A percentile compares a stretch with the other conserved stretches of the same genome.
Conservation (phyloP, 2,797 vertebrate species). For the Psittacula derbiana region DNA sequence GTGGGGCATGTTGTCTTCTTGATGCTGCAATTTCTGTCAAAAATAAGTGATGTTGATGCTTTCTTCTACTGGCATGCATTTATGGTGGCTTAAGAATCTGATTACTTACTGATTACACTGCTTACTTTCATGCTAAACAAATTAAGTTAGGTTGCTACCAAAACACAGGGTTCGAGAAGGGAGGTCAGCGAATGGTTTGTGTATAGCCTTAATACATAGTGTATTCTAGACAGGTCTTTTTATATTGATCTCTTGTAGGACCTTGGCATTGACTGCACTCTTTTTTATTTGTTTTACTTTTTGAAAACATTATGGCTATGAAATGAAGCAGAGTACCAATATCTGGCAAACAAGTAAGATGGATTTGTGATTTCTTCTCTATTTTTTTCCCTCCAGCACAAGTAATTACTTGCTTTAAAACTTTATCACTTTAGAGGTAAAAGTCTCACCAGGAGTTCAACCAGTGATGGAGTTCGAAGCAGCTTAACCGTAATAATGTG, state of each 20-base stretch:
- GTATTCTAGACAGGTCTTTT: background rate
- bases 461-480: background rate
- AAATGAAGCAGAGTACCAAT: background rate
- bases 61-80: background rate
- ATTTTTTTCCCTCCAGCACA: background rate
- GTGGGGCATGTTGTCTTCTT: background rate
- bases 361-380: background rate
- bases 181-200: background rate
- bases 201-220: background rate
- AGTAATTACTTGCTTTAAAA: conserved; percentile 7
- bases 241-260: background rate
- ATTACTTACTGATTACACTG: background rate
- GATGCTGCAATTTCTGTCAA: background rate
- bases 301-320: background rate
- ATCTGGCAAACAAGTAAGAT: background rate
- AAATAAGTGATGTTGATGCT: background rate
- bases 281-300: conserved; percentile 8
- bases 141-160: background rate
- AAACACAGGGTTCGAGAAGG: background rate
- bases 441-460: background rate
- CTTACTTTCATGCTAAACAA: background rate
- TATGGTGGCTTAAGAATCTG: background rate
- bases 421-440: background rate
- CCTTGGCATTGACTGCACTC: background rate
- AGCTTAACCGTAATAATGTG: background rate